Percentiles rank a stretch among this genome's conserved stretches.
Evolutionary conservation across 2,888 invertebrate genomes (phyloP).

Genomic region (Scaptomyza tumidula): DNA sequence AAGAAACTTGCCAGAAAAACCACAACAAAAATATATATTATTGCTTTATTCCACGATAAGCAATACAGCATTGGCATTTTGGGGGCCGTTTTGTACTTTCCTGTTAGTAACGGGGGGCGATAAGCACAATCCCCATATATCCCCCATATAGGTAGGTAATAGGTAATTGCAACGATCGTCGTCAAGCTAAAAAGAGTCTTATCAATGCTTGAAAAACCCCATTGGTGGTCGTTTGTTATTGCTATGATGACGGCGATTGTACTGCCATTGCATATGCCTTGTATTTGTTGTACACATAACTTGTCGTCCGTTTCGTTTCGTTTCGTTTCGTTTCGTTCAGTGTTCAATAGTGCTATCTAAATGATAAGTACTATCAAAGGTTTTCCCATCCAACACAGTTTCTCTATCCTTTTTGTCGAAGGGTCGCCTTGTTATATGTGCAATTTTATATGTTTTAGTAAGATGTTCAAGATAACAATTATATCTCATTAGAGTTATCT

Average conservation of each 20-base stretch:
- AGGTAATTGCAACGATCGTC: conserved; percentile 16
- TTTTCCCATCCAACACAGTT: conserved; percentile 43
- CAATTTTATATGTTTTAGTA: no score
- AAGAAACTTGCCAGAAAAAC: conserved; percentile 9
- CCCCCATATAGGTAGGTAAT: no score
- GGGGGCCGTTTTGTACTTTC: conserved; percentile 18
- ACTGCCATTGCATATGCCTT: conserved; percentile 3
- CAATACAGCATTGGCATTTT: conserved; percentile 1
- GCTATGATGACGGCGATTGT: conserved; percentile 34
- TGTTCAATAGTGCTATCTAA: conserved; percentile 33
- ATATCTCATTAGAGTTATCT: neutral
- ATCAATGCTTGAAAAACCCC: conserved; percentile 63
- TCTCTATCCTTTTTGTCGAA: neutral
- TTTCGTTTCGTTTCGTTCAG: no score
- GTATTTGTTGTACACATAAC: neutral
- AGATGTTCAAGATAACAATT: neutral
- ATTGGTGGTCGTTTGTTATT: conserved; percentile 64
- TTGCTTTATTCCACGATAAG: conserved; percentile 1
- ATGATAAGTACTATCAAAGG: conserved; percentile 51
- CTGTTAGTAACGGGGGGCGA: conserved; percentile 23
- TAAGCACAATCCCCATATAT: conserved; percentile 27
- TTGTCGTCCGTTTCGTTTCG: no score
- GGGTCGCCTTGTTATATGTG: no score
- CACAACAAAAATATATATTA: neutral
- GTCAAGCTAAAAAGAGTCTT: conserved; percentile 30